Evolutionary conservation across 2,888 invertebrate genomes (phyloP).

Genomic region (Orchestes rusci): DNA sequence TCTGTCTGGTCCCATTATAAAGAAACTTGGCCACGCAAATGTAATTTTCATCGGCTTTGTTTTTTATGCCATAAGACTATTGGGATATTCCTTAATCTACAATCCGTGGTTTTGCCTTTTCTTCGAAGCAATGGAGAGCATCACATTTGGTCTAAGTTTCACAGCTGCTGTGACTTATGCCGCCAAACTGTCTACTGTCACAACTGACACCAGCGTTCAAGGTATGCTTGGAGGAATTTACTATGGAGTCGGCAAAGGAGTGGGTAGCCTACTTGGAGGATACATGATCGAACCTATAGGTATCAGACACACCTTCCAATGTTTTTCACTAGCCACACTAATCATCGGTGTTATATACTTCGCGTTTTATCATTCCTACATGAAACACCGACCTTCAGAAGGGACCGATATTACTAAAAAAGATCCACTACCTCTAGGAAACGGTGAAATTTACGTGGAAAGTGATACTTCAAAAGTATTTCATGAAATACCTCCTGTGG

Average conservation of each 20-base stretch:
- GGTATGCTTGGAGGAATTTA: slow-evolving; percentile 73
- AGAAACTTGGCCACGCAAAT: slow-evolving; percentile 66
- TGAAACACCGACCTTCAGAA: slow-evolving; percentile 50
- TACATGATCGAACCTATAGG: slow-evolving; percentile 67
- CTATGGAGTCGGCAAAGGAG: slow-evolving; percentile 73
- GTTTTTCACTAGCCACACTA: slow-evolving; percentile 57
- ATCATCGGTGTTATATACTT: slow-evolving; percentile 62
- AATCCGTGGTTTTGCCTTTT: slow-evolving; percentile 69
- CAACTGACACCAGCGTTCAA: slow-evolving; percentile 70
- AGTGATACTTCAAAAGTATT: slow-evolving; percentile 23
- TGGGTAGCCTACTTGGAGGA: slow-evolving; percentile 69
- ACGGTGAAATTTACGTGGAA: slow-evolving; percentile 29
- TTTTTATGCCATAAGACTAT: slow-evolving; percentile 64
- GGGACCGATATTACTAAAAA: slow-evolving; percentile 55
- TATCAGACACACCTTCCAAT: slow-evolving; percentile 63
- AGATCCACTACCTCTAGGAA: slow-evolving; percentile 45
- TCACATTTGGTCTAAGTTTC: slow-evolving; percentile 67
- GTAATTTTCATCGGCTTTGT: slow-evolving; percentile 70
- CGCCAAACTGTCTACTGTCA: slow-evolving; percentile 62
- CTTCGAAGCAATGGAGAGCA: slow-evolving; percentile 71
- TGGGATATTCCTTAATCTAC: slow-evolving; percentile 69
- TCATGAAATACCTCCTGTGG: slow-evolving; percentile 31
- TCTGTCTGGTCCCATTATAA: slow-evolving; percentile 69
- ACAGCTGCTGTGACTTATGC: slow-evolving; percentile 74
- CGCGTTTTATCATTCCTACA: slow-evolving; percentile 58